Base-by-base conservation (phyloP, 2,888 invertebrate genomes). In the Orthosia incerta region DNA sequence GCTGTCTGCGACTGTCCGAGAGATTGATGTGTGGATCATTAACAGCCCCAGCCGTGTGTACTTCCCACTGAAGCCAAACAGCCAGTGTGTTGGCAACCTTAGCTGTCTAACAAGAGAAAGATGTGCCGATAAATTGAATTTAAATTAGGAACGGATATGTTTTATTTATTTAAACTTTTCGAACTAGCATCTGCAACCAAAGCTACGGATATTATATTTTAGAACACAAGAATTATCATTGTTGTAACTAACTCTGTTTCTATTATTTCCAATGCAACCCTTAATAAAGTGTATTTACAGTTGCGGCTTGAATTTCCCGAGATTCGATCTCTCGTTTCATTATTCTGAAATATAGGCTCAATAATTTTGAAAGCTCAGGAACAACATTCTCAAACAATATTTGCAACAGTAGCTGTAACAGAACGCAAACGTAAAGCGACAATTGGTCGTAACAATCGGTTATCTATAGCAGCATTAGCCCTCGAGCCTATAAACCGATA, bases 1-100 rank as follows among this genome's bases (percentile, higher is more conserved):
- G 62, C 79, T 81, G 80, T 81, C 82, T 65, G 11, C 51, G 68
- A 69, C 71, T 53, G 48, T 23, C 61, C 26, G 48, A 26, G 79
- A 75, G 80, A 81, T 81, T 81, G 80, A 81, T 82, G 80, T 82
- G 80, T 75, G 71, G 75, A 81, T 82, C 80, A 81, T 81, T 81
- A 81, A 81, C 80, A 82, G 82, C 66, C 69, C 26, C 45, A 57
- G 71, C 68, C 64, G 61, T 71, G 64, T 68, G 74, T 39, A 68
- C 61, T 79, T 74, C 67, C 59, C 70, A 74, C 70, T 70, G n/a
- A 46, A 62, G 77, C 57, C 48, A 67, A 51, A 56, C n/a, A 48
- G 65, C 48, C 59, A 46, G 70, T 82, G 62, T 65, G 78, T 74
- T 71, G 55, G 57, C 55, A 64, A 50, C 76, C 60, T 79, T 68